Conservation (phyloP, 2,888 invertebrate genomes). For the Tortricodes alternella region DNA sequence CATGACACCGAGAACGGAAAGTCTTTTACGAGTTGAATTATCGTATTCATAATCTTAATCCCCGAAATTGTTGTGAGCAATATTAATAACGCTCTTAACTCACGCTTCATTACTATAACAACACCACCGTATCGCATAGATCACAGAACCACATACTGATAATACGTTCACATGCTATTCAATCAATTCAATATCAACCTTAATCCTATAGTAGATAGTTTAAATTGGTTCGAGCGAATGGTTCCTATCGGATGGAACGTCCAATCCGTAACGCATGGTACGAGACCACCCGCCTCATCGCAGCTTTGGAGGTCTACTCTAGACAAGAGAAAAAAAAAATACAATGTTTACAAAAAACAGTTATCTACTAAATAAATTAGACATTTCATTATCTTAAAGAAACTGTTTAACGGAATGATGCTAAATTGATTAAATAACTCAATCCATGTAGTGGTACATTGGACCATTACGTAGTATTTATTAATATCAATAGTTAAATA, state of each 20-base stretch:
- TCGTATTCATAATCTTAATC: not conserved
- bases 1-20: not conserved
- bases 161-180: conserved; percentile 8
- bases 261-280: conserved; percentile 24
- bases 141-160: conserved; percentile 17
- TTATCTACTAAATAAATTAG: no score
- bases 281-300: conserved; percentile 22
- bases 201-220: not conserved
- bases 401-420: no score
- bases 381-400: no score
- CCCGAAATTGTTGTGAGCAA: not conserved
- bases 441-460: no score
- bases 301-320: conserved; percentile 2
- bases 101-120: conserved; percentile 24
- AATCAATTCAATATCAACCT: not conserved
- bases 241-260: not conserved
- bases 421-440: no score
- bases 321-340: not conserved
- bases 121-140: conserved; percentile 23
- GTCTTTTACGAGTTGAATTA: not conserved
- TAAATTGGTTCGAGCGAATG: not conserved
- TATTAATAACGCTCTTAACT: conserved; percentile 17
- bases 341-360: no score
- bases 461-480: no score
- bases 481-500: no score